phyloP scores from a whole-genome alignment of 2,888 invertebrate species.

The Chymomyza fuscimana region DNA sequence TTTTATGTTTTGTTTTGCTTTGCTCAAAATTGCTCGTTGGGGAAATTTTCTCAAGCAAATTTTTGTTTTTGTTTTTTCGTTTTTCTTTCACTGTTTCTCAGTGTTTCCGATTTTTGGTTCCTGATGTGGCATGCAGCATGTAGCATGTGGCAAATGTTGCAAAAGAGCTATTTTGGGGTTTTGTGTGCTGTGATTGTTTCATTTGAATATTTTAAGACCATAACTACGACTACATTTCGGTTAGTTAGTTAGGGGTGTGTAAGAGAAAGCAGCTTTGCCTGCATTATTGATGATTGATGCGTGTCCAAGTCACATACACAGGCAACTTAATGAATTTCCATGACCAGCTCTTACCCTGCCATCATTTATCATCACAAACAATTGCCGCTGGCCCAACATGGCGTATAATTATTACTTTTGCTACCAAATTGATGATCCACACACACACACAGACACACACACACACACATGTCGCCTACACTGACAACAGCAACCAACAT shows the following conservation, averaged over 20 bases:
- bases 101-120: slow-evolving; percentile 11
- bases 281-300: slow-evolving; percentile 44
- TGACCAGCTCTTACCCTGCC: slow-evolving; percentile 33
- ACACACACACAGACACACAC: slow-evolving; percentile 20
- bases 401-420: slow-evolving; percentile 59
- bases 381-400: slow-evolving; percentile 63
- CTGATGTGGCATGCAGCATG: slow-evolving; percentile 4
- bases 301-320: slow-evolving; percentile 21
- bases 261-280: not conserved
- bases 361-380: slow-evolving; percentile 73
- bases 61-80: slow-evolving; percentile 50
- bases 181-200: slow-evolving; percentile 47
- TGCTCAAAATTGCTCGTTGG: slow-evolving; percentile 64
- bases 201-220: slow-evolving; percentile 48
- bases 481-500: not conserved
- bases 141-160: not conserved
- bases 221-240: not conserved
- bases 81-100: slow-evolving; percentile 18
- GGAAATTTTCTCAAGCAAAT: slow-evolving; percentile 64
- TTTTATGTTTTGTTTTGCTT: slow-evolving; percentile 17
- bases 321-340: slow-evolving; percentile 52
- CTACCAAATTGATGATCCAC: slow-evolving; percentile 22
- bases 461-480: not conserved
- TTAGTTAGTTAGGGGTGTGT: not conserved
- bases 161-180: not conserved